A percentile compares a stretch with the other conserved stretches of the same genome.
Conservation (phyloP, 2,888 invertebrate genomes). For the Lasioglossum figueresi region DNA sequence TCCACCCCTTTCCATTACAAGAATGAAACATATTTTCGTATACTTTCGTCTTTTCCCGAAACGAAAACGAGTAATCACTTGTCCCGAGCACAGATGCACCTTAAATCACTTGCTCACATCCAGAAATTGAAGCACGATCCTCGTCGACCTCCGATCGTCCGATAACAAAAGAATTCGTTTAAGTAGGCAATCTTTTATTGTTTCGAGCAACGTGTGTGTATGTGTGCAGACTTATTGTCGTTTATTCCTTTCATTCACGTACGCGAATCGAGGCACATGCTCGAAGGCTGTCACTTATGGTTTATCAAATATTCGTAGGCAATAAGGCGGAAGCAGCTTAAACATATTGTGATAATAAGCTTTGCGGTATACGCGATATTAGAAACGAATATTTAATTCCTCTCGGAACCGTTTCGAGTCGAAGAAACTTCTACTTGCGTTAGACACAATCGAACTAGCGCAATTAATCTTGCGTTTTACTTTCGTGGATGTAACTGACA, state of each 20-base stretch:
- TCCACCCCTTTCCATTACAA: not conserved
- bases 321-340: not conserved
- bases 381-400: conserved; percentile 11
- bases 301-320: conserved; percentile 1
- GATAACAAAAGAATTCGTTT: conserved; percentile 6
- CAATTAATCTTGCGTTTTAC: conserved; percentile 41
- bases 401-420: not conserved
- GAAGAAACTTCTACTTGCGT: not conserved
- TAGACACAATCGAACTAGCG: conserved; percentile 17
- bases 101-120: not conserved
- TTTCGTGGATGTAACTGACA: conserved; percentile 24
- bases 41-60: not conserved
- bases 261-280: not conserved
- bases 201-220: not conserved
- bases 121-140: not conserved
- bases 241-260: not conserved
- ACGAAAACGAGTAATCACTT: not conserved
- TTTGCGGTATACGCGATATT: not conserved
- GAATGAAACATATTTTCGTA: not conserved
- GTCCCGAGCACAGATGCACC: not conserved
- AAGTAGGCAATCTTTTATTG: not conserved
- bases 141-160: not conserved
- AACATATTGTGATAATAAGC: not conserved
- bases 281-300: not conserved
- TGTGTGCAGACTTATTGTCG: not conserved